phyloP scores from a whole-genome alignment of 2,113 vertebrate species.

The Podocnemis expansa region DNA sequence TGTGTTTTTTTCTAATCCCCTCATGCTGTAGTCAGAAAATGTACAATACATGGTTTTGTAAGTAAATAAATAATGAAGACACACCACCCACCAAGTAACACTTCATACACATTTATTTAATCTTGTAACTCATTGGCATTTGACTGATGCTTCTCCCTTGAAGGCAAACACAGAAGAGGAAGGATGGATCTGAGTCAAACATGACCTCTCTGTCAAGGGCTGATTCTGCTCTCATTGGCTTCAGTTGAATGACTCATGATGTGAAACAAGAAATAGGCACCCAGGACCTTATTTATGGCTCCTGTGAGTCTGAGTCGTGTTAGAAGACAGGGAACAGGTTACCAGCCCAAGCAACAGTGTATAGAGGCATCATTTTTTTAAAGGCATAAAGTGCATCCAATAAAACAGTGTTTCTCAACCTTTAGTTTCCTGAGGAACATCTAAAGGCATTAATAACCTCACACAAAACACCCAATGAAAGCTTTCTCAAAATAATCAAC shows the following conservation, averaged over 20 bases:
- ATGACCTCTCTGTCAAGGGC: accelerated
- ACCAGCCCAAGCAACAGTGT: not conserved
- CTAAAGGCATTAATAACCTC: no score
- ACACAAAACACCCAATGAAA: no score
- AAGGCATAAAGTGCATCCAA: not conserved
- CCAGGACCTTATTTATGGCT: not conserved
- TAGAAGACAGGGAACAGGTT: not conserved
- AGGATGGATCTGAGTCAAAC: not conserved
- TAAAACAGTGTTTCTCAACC: no score
- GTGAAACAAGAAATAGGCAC: not conserved
- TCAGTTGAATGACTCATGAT: not conserved
- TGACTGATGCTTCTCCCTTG: not conserved
- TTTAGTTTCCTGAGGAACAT: no score
- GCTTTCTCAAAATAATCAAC: no score
- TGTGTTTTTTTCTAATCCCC: not conserved
- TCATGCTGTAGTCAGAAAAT: not conserved
- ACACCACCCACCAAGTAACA: not conserved
- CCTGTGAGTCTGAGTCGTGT: not conserved
- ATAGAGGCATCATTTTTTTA: not conserved
- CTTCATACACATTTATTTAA: not conserved
- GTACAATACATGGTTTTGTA: constrained; percentile 14
- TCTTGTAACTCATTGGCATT: constrained; percentile 17
- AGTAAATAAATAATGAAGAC: not conserved
- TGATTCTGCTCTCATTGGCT: not conserved
- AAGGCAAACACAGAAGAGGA: not conserved